Evolutionary conservation across 2,888 invertebrate genomes (phyloP).

Genomic region (Sabellastarte sp.): DNA sequence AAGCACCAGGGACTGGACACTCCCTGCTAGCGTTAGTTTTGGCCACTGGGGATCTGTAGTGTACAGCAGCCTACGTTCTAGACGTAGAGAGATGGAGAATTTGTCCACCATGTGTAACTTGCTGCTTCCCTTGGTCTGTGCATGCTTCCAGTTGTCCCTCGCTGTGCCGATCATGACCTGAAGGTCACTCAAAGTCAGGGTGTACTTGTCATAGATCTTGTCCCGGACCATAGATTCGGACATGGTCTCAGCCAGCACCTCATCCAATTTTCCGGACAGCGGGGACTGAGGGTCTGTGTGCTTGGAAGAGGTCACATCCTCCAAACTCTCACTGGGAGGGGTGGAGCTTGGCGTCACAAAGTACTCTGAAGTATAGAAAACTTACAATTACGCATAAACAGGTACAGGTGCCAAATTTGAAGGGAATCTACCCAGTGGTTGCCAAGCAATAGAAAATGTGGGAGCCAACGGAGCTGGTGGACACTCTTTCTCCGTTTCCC

Average conservation of each 20-base stretch:
- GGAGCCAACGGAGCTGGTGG: too few species aligned
- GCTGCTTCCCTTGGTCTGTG: conserved; percentile 80
- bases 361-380: conserved; percentile 42
- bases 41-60: conserved; percentile 87
- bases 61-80: conserved; percentile 71
- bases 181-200: background rate
- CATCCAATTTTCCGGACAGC: conserved; percentile 4
- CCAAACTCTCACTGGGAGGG: conserved; percentile 43
- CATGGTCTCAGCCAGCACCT: conserved; percentile 37
- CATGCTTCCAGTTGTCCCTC: conserved; percentile 86
- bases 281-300: background rate
- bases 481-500: too few species aligned
- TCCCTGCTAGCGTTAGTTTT: conserved; percentile 78
- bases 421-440: too few species aligned
- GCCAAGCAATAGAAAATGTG: too few species aligned
- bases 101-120: conserved; percentile 81
- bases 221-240: conserved; percentile 63
- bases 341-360: conserved; percentile 61
- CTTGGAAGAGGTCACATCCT: background rate
- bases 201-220: conserved; percentile 70
- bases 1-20: conserved; percentile 80
- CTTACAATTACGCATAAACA: too few species aligned
- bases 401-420: too few species aligned
- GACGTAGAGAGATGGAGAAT: conserved; percentile 63
- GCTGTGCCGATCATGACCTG: conserved; percentile 86